Conservation (phyloP, 2,797 vertebrate species). For the Sciurus vulgaris region DNA sequence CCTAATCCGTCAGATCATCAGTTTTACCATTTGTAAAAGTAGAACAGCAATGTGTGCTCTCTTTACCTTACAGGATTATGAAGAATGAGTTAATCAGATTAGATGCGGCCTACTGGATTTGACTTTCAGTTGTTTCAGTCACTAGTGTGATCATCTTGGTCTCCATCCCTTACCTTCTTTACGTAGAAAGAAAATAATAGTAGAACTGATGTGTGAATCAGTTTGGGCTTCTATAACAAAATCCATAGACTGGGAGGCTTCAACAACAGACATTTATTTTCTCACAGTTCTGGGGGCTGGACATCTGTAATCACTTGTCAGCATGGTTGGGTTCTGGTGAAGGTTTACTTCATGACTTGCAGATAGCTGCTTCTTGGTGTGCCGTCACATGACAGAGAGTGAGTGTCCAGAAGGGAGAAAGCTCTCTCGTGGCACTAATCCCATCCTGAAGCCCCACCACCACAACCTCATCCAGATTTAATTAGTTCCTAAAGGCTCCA, state of each 20-base stretch:
- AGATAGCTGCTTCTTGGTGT: neutral
- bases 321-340: neutral
- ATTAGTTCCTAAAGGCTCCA: neutral
- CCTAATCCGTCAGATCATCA: neutral
- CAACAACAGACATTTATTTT: neutral
- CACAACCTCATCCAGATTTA: neutral
- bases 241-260: neutral
- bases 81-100: neutral
- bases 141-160: neutral
- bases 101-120: neutral
- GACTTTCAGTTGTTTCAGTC: neutral
- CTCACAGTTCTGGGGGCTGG: neutral
- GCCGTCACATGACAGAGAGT: neutral
- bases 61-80: neutral
- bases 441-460: neutral
- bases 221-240: neutral
- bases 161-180: neutral
- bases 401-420: neutral
- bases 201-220: neutral
- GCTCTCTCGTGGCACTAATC: neutral
- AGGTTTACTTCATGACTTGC: neutral
- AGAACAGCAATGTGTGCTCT: neutral
- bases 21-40: conserved; percentile 42
- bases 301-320: neutral
- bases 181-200: neutral